A percentile compares a stretch with the other conserved stretches of the same genome.
Evolutionary conservation across 2,113 vertebrate genomes (phyloP).

Genomic region (Pagrus major): DNA sequence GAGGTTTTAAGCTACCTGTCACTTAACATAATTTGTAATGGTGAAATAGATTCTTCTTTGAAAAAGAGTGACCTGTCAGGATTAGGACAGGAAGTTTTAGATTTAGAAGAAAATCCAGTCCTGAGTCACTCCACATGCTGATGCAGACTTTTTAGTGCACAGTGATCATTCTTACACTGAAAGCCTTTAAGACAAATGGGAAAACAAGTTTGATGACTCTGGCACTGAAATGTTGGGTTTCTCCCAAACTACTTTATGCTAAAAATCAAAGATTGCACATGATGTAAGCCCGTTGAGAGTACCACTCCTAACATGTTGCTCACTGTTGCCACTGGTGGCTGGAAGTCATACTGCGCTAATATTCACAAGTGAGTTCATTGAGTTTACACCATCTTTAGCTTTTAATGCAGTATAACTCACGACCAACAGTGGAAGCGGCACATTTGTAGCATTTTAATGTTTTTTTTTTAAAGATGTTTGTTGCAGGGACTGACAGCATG

Average conservation of each 20-base stretch:
- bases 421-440: neutral
- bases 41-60: neutral
- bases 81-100: neutral
- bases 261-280: slow-evolving; percentile 5
- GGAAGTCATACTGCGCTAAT: slow-evolving; percentile 1
- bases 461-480: no score
- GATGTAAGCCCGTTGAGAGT: neutral
- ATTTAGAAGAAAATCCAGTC: neutral
- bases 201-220: neutral
- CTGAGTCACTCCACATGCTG: no score
- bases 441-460: neutral
- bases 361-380: neutral
- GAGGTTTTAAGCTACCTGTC: neutral
- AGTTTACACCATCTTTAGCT: neutral
- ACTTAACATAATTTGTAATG: neutral
- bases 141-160: neutral
- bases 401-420: neutral
- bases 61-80: no score
- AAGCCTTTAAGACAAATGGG: neutral
- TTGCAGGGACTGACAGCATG: neutral
- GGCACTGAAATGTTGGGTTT: neutral
- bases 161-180: neutral
- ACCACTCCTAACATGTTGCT: neutral
- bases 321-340: slow-evolving; percentile 37
- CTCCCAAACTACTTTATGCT: neutral